Conservation (phyloP, 2,888 invertebrate genomes). For the Caenorhabditis macrosperma region DNA sequence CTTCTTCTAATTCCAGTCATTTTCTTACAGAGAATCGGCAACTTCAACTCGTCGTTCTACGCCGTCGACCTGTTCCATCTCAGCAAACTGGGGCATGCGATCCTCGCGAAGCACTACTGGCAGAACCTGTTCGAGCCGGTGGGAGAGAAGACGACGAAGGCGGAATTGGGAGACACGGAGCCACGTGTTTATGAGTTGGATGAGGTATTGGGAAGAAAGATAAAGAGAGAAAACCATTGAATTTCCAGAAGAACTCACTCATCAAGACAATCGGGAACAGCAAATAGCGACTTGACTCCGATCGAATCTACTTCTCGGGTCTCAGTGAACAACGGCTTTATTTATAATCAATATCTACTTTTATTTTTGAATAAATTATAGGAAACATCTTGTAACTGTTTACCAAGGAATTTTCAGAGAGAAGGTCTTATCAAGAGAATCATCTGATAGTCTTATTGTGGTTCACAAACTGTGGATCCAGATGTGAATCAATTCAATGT, state of each 20-base stretch:
- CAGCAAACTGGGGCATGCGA: conserved; percentile 69
- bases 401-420: too few species aligned
- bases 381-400: too few species aligned
- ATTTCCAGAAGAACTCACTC: conserved; percentile 29
- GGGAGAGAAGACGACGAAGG: conserved; percentile 65
- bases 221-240: background rate
- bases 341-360: too few species aligned
- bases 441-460: too few species aligned
- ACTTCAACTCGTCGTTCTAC: conserved; percentile 63
- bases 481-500: too few species aligned
- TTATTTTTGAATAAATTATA: too few species aligned
- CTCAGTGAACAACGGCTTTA: background rate
- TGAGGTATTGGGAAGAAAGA: background rate
- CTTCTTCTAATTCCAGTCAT: too few species aligned
- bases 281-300: background rate
- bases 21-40: conserved; percentile 47
- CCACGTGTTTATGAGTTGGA: conserved; percentile 14
- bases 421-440: too few species aligned
- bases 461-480: too few species aligned
- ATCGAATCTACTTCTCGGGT: background rate
- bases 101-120: conserved; percentile 68
- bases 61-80: conserved; percentile 73
- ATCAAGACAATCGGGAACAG: conserved; percentile 49
- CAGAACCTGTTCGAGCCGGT: conserved; percentile 71
- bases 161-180: conserved; percentile 54